Conservation (phyloP, 1,140 invertebrate species). For the Zaprionus africanus region DNA sequence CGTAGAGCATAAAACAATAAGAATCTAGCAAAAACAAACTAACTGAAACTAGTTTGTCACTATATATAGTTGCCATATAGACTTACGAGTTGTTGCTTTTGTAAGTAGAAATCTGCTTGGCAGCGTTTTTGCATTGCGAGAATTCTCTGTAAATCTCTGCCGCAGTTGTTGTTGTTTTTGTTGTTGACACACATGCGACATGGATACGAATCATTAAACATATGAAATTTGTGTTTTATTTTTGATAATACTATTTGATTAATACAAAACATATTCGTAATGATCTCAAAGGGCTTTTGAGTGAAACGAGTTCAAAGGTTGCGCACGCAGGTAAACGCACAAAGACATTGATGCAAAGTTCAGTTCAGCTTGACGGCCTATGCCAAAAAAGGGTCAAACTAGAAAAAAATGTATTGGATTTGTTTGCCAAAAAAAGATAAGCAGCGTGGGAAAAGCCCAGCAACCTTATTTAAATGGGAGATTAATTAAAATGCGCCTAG, state of each 20-base stretch:
- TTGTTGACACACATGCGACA: conserved; percentile 23
- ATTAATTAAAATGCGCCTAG: neutral
- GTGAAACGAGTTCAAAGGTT: conserved; percentile 1
- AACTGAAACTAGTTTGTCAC: conserved; percentile 57
- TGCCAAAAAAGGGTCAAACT: conserved; percentile 1
- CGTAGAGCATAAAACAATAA: conserved; percentile 26
- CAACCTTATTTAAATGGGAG: neutral
- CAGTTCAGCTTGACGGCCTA: conserved; percentile 1
- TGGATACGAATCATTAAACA: conserved; percentile 41
- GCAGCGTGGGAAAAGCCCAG: neutral
- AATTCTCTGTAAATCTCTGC: conserved; percentile 49
- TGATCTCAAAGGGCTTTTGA: neutral
- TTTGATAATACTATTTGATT: conserved; percentile 16
- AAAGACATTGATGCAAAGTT: neutral
- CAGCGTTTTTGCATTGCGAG: conserved; percentile 56
- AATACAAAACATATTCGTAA: conserved; percentile 17
- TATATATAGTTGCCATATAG: conserved; percentile 12
- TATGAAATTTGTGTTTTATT: conserved; percentile 15
- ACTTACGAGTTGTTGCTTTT: neutral
- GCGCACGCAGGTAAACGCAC: neutral
- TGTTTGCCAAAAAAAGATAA: neutral
- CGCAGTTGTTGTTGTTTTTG: conserved; percentile 13
- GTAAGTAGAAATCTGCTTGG: conserved; percentile 17
- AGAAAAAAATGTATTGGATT: neutral
- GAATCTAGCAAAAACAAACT: conserved; percentile 35